Evolutionary conservation across 1,140 invertebrate species (phyloP), one percentile per base, ranked within the genome.

Genomic region (Heliconius melpomene): DNA sequence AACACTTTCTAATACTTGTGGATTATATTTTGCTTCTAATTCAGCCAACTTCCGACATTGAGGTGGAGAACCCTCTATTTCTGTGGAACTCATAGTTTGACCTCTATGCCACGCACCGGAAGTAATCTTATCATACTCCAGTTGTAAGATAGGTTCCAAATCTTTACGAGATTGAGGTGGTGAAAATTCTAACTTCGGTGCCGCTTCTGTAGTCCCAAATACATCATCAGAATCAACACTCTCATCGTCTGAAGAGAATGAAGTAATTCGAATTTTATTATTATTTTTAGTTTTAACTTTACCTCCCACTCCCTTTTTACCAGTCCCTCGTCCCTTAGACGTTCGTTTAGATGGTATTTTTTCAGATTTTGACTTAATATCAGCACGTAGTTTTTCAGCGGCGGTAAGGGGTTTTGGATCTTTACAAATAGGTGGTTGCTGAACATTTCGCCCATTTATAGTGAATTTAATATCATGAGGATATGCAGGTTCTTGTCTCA

Each of bases 191-290:
- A 96, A 90, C 79, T 96, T 95, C 38, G 96, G 96, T 54, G 96
- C 96, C 54, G 96, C 96, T 92, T 97, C 96, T 2, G 96, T 96
- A 52, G 96, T 96, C 76, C 96, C 96, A 91, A 97, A 97, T 3
- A 97, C 96, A 89, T 97, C 96, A 90, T 97, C 96, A 8, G 96
- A 96, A 93, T 97, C 96, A 38, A 97, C 91, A 82, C 96, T 96
- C 91, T 97, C 96, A 88, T 97, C 96, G 81, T 97, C 96, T 0
- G 96, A 97, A 79, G 96, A 96, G 84, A 97, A 97, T 1, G 96
- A 97, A 11, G 96, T 97, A 40, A 97, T 97, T 80, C 96, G 91
- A 36, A 96, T 96, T 93, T 96, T 97, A 57, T 96, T 96, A 81
- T 96, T 97, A 83, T 91, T 95, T 78, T 94, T 95, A 32, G 85